phyloP scores from a whole-genome alignment of 2,888 invertebrate genomes.

The Melinaea marsaeus region DNA sequence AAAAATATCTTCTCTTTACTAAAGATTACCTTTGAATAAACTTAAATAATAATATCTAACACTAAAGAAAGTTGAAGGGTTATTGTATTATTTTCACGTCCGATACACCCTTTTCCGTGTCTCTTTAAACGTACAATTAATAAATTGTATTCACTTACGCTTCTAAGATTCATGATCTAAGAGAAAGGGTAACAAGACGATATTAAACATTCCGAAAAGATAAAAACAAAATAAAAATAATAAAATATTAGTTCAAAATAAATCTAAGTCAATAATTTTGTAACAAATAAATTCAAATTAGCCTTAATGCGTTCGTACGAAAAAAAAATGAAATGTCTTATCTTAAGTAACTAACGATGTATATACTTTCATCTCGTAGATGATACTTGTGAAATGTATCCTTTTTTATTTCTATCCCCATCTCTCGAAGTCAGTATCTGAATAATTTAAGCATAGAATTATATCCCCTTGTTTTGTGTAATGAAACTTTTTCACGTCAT shows the following conservation, averaged over 20 bases:
- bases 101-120: slow-evolving; percentile 15
- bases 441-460: slow-evolving; percentile 26
- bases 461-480: neutral
- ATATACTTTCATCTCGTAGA: slow-evolving; percentile 25
- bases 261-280: neutral
- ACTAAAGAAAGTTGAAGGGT: too few species aligned
- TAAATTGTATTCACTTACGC: slow-evolving; percentile 14
- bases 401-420: slow-evolving; percentile 21
- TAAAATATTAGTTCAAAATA: too few species aligned
- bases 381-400: slow-evolving; percentile 19
- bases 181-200: too few species aligned
- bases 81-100: slow-evolving; percentile 13
- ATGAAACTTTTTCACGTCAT: too few species aligned
- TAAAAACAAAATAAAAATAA: too few species aligned
- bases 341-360: slow-evolving; percentile 22
- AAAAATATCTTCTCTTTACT: too few species aligned
- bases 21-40: too few species aligned
- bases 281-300: neutral
- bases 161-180: too few species aligned
- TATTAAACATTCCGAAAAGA: too few species aligned
- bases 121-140: slow-evolving; percentile 20
- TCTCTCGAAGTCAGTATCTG: slow-evolving; percentile 26
- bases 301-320: slow-evolving; percentile 11
- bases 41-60: too few species aligned
- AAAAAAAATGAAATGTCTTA: slow-evolving; percentile 8